Evolutionary conservation across 1,140 invertebrate genomes (phyloP), one percentile per base, ranked within the genome.

Genomic region (Polyergus mexicanus): DNA sequence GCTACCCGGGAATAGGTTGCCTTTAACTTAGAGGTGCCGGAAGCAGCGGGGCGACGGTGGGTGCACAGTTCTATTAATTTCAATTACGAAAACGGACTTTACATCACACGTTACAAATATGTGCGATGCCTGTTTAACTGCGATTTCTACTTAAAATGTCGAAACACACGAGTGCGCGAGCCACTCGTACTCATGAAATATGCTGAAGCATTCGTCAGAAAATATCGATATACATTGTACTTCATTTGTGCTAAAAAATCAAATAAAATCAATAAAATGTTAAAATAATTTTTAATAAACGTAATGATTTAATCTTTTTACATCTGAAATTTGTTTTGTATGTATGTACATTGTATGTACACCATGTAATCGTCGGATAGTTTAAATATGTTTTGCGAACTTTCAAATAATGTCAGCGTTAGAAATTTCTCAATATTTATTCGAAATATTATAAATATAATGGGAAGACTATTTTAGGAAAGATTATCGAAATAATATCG

Each of bases 31-130:
- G 58, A 85, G 51, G 51, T 51, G 47, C 74, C 28, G 25, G 25
- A 38, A 62, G 58, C 22, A 58, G 38, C 28, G 22, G 28, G 41
- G 11, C 16, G 60, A 19, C 5, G 25, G 19, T 25, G 56, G 32
- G 22, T 62, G 25, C 56, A 32, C 80, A 83, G 72, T 88, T 87
- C 86, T 88, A 88, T 88, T 87, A 88, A 88, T 87, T 84, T 44
- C 28, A 88, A 74, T 87, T 83, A 84, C 78, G 86, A 44, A 51
- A 44, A 71, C 69, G 56, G 71, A 87, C 75, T 71, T 87, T 76
- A 44, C 28, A 66, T 47, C 13, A 75, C 7, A 62, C 62, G 60
- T 51, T 19, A 41, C 62, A 25, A 81, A 68, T 60, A 86, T 68
- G 85, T 68, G 85, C 68, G 28, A 88, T 35, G 71, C 69, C 69